A percentile compares a stretch with the other conserved stretches of the same genome.
Evolutionary conservation across 2,797 vertebrate genomes (phyloP).

Genomic region (Sitta carolinensis): DNA sequence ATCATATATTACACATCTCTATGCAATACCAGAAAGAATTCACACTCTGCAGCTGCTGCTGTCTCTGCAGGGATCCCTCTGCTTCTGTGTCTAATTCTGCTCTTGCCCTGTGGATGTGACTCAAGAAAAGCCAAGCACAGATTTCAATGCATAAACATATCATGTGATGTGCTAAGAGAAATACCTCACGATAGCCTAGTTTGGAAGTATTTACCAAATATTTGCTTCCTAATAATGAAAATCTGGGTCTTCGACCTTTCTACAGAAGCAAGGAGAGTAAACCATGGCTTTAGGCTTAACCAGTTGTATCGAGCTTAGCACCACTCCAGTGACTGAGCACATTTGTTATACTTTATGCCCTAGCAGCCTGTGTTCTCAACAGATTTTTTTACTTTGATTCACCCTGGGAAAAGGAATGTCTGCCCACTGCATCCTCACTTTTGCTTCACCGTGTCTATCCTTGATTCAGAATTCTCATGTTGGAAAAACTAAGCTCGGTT

Average conservation of each 20-base stretch:
- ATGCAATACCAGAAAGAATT: neutral
- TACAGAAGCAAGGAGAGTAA: neutral
- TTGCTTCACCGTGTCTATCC: neutral
- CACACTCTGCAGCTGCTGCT: neutral
- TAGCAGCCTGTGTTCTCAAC: neutral
- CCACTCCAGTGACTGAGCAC: neutral
- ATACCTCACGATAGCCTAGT: neutral
- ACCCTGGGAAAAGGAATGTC: neutral
- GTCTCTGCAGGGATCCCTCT: neutral
- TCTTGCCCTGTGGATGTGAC: neutral
- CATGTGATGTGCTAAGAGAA: neutral
- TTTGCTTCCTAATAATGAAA: neutral
- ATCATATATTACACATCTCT: neutral
- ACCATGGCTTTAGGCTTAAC: neutral
- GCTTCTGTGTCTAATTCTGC: neutral
- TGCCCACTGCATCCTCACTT: neutral
- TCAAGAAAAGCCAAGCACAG: neutral
- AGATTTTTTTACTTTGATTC: neutral
- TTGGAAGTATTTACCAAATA: neutral
- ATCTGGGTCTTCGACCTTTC: neutral
- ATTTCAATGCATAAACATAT: neutral
- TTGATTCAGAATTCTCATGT: neutral
- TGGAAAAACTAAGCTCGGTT: neutral
- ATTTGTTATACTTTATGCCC: neutral
- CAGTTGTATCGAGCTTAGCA: neutral